Evolutionary conservation across 2,113 vertebrate species (phyloP), one percentile per base, ranked within the genome.

Genomic region (Campylomormyrus numenius): DNA sequence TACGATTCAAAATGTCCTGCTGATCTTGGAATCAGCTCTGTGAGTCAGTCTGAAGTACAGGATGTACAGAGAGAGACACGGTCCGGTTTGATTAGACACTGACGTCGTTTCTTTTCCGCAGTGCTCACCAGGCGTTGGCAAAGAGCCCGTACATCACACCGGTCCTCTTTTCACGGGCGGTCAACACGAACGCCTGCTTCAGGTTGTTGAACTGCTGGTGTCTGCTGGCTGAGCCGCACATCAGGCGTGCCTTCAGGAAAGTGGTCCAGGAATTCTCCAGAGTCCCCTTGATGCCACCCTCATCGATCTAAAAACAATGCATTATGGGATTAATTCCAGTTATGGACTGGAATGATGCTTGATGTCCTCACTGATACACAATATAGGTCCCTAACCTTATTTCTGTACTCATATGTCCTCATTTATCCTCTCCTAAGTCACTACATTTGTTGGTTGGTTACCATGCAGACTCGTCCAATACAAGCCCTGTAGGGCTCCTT

Each of bases 141-240:
- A 97, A 97, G 39, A 97, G 94, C n/a, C 96, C 96, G 8, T 96
- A 97, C 88, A 96, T 89, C 85, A 96, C 93, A 0, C 96, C 96
- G 0, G 93, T 94, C 84, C 95, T 93, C 85, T 94, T 94, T 91
- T 94, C 93, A 53, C 95, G 93, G 0, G 93, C 94, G 0, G 93
- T 94, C 89, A 97, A 90, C 85, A 96, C 95, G 88, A 95, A 95
- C 0, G 95, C 95, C 90, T 95, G 95, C 90, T 91, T 94, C 92
- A 97, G 91, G 92, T 94, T 95, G 92, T 97, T 96, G 94, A 96
- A 97, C 92, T 96, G 96, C 92, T 95, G 94, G 70, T 95, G 94
- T 8, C 94, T 95, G 92, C 92, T 93, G 74, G 93, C 94, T 3
- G 94, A 93, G 2, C 96, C 96, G 2, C 96, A 97, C 95, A 96